A percentile compares a stretch with the other conserved stretches of the same genome.
Evolutionary conservation across 1,140 invertebrate genomes (phyloP).

Genomic region (Trichomalopsis sarcophagae): DNA sequence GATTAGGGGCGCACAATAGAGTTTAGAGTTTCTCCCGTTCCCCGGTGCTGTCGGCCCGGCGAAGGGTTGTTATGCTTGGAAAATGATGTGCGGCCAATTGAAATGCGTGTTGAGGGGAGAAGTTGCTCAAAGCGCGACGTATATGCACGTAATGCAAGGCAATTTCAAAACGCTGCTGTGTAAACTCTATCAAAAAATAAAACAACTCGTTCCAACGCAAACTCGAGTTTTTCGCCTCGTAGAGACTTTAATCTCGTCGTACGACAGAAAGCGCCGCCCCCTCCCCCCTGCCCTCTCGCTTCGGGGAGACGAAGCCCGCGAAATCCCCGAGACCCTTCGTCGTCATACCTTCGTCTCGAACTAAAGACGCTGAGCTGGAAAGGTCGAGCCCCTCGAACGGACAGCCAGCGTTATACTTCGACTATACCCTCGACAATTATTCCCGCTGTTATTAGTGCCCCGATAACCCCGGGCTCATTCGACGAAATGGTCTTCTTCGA

Average conservation of each 20-base stretch:
- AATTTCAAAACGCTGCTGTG: no score
- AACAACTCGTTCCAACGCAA: neutral
- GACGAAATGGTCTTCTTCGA: no score
- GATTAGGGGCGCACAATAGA: neutral
- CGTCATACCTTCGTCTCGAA: neutral
- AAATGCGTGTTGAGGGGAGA: no score
- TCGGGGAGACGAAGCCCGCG: neutral
- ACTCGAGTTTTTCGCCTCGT: neutral
- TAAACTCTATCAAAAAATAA: no score
- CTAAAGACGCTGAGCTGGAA: neutral
- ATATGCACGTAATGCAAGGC: no score
- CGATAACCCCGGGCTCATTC: no score
- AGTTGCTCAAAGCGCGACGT: no score
- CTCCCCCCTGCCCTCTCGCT: neutral
- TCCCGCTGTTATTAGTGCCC: neutral
- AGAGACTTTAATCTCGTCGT: neutral
- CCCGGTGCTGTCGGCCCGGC: no score
- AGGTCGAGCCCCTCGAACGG: neutral
- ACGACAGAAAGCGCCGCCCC: neutral
- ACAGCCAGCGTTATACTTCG: neutral
- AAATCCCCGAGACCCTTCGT: neutral
- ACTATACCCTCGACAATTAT: neutral
- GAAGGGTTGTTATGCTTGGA: neutral
- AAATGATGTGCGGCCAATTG: neutral
- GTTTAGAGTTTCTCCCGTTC: neutral